Evolutionary conservation across 2,888 invertebrate species (phyloP).

Genomic region (Amphipyra berbera): DNA sequence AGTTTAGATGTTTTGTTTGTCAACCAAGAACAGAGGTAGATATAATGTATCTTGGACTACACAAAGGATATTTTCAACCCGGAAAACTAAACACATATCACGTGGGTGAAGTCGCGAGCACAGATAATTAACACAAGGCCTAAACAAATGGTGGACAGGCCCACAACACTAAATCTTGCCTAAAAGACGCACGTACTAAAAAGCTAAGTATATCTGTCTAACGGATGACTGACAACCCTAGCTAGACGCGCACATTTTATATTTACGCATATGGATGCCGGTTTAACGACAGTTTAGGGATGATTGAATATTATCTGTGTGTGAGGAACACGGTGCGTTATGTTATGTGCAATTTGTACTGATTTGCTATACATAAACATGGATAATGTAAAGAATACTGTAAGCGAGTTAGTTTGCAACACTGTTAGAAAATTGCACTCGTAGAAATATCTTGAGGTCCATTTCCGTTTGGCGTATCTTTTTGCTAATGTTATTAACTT

Average conservation of each 20-base stretch:
- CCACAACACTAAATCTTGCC: neutral
- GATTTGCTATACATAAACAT: constrained; percentile 12
- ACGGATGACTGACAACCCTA: constrained; percentile 31
- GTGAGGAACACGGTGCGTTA: constrained; percentile 27
- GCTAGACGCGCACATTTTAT: constrained; percentile 30
- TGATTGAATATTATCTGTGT: constrained; percentile 50
- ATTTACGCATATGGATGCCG: constrained; percentile 40
- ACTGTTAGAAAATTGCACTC: neutral
- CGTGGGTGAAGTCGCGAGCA: too few relatives aligned
- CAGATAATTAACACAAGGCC: too few relatives aligned
- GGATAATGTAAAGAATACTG: neutral
- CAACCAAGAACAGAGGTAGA: too few relatives aligned
- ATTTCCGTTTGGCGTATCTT: neutral
- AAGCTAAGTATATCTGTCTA: neutral
- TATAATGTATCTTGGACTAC: too few relatives aligned
- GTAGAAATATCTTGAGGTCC: neutral
- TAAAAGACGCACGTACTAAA: neutral
- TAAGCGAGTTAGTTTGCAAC: neutral
- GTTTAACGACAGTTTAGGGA: constrained; percentile 49
- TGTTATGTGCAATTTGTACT: constrained; percentile 28
- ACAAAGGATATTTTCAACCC: too few relatives aligned
- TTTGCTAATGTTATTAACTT: neutral
- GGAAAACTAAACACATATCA: too few relatives aligned
- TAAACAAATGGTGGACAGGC: too few relatives aligned
- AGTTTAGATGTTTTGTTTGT: too few relatives aligned